Conservation (phyloP, 2,888 invertebrate species). For the Salpingus planirostris region DNA sequence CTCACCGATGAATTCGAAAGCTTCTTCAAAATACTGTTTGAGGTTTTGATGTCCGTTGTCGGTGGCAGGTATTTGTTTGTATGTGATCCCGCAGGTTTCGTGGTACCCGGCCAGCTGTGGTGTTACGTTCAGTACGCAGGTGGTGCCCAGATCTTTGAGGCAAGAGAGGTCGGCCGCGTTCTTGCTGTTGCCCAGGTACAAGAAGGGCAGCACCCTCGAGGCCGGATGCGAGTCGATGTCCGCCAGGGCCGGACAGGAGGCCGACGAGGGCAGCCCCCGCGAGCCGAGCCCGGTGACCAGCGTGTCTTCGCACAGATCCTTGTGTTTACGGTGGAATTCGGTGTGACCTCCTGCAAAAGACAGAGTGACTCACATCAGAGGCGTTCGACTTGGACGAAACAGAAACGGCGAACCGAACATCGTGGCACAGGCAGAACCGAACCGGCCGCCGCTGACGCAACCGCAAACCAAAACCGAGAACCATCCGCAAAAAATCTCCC, state of each 20-base stretch:
- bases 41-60: constrained; percentile 81
- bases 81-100: constrained; percentile 56
- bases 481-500: too few species aligned
- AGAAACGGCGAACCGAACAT: too few species aligned
- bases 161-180: constrained; percentile 66
- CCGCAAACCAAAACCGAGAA: too few species aligned
- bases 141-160: constrained; percentile 57
- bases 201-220: constrained; percentile 69
- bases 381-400: too few species aligned
- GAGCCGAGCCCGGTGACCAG: constrained; percentile 44
- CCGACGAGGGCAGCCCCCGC: constrained; percentile 34
- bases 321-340: constrained; percentile 61
- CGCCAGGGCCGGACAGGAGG: constrained; percentile 45
- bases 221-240: constrained; percentile 69
- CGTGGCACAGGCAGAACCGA: too few species aligned
- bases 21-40: constrained; percentile 81
- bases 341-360: constrained; percentile 55
- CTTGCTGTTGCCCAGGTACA: constrained; percentile 73
- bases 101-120: constrained; percentile 65
- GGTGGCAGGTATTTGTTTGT: constrained; percentile 72
- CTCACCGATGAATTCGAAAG: constrained; percentile 80
- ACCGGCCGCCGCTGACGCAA: too few species aligned
- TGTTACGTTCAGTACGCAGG: constrained; percentile 74
- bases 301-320: constrained; percentile 64
- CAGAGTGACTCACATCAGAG: constrained; percentile 18